Evolutionary conservation across 2,888 invertebrate genomes (phyloP), one percentile per base, ranked within the genome.

Genomic region (Merodon equestris): DNA sequence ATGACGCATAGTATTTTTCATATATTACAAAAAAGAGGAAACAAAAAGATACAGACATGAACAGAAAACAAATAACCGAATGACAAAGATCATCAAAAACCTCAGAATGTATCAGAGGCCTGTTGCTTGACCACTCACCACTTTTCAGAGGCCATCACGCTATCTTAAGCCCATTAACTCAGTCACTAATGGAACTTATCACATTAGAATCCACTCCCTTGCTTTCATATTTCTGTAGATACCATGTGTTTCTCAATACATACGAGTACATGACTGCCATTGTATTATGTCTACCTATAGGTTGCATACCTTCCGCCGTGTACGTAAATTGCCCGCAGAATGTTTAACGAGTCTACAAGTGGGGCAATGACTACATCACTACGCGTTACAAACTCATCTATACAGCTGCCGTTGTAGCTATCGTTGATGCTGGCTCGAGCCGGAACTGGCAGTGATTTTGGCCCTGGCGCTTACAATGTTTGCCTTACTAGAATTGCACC

Each of bases 101-200:
- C 44, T 38, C 50, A 48, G 53, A 53, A 38, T 40, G n/a, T 47
- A 50, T 42, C 42, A 66, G 72, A 66, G 48, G 77, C 57, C 72
- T 63, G 76, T 61, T 67, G 77, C 77, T 48, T 61, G 67, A 51
- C 48, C 72, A 61, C 61, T 77, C 61, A 72, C 76, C 76, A 77
- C 77, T 77, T 77, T 76, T 67, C 77, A 72, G 72, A 51, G 72
- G 72, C 71, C 77, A 72, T 72, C 66, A 77, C 75, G 72, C 81
- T 83, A 82, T 83, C 83, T 83, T 64, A 76, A 81, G 83, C 83
- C 85, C 88, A 88, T 86, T 87, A 88, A 87, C 86, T 87, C 84
- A 87, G 87, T 86, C 87, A 86, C 87, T 87, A 87, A 88, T 88
- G 88, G 88, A 87, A 86, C 86, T 88, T 87, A 87, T 87, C 87